Conservation (phyloP, 1,140 invertebrate species). For the Cyclina sinensis region DNA sequence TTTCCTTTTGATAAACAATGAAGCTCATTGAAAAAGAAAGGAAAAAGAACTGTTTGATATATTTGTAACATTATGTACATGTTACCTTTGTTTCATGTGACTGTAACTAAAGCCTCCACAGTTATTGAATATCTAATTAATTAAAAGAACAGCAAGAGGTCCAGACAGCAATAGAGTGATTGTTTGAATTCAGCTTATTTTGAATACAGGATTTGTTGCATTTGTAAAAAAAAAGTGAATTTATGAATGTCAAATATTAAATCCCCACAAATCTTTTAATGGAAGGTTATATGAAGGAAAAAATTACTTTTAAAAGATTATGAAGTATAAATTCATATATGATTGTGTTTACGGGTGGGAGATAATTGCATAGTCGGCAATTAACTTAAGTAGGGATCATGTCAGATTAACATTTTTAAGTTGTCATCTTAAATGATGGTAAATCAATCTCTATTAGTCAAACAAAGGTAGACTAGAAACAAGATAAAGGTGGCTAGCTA, state of each 20-base stretch:
- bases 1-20: not conserved
- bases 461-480: not conserved
- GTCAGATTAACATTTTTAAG: conserved; percentile 9
- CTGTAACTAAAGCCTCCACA: not conserved
- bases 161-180: not conserved
- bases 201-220: no score
- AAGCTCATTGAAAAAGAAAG: not conserved
- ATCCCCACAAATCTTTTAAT: not conserved
- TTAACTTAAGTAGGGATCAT: conserved; percentile 30
- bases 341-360: not conserved
- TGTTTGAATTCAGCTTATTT: no score
- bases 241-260: no score
- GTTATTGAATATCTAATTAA: not conserved
- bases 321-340: not conserved
- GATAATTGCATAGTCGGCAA: not conserved
- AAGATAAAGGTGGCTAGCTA: not conserved
- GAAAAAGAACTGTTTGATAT: not conserved
- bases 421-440: conserved; percentile 14
- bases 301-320: not conserved
- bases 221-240: no score
- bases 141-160: not conserved
- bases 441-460: conserved; percentile 12
- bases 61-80: not conserved
- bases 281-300: not conserved
- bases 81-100: not conserved